Conservation (phyloP, 1,140 invertebrate species). For the Caerostris darwini region DNA sequence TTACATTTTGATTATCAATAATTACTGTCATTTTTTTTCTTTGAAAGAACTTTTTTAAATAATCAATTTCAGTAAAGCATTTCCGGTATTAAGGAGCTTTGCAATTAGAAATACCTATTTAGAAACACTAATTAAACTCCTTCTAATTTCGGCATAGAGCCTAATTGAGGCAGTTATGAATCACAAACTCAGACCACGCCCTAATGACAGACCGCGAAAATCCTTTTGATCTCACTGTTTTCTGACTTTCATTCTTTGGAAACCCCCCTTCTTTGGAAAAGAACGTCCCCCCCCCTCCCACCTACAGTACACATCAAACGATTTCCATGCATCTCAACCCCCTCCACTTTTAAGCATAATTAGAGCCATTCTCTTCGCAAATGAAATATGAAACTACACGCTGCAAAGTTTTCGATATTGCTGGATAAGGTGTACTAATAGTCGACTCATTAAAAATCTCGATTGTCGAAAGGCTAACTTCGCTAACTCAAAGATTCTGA, state of each 20-base stretch:
- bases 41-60: too few species aligned
- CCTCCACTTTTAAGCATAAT: background rate
- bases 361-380: background rate
- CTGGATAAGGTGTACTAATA: too few species aligned
- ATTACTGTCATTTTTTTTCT: too few species aligned
- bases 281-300: background rate
- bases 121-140: background rate
- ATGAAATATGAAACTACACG: background rate
- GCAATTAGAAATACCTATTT: background rate
- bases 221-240: background rate
- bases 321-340: background rate
- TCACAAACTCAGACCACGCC: background rate
- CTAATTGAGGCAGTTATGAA: constrained; percentile 13
- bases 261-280: background rate
- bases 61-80: too few species aligned
- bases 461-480: too few species aligned
- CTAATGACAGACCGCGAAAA: background rate
- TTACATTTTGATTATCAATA: too few species aligned
- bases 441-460: too few species aligned
- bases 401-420: too few species aligned
- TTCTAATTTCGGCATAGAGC: background rate
- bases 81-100: too few species aligned
- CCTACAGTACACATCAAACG: background rate
- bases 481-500: too few species aligned
- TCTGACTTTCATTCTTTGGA: background rate